Evolutionary conservation across 2,113 vertebrate genomes (phyloP), one percentile per base, ranked within the genome.

Genomic region (Takifugu flavidus): DNA sequence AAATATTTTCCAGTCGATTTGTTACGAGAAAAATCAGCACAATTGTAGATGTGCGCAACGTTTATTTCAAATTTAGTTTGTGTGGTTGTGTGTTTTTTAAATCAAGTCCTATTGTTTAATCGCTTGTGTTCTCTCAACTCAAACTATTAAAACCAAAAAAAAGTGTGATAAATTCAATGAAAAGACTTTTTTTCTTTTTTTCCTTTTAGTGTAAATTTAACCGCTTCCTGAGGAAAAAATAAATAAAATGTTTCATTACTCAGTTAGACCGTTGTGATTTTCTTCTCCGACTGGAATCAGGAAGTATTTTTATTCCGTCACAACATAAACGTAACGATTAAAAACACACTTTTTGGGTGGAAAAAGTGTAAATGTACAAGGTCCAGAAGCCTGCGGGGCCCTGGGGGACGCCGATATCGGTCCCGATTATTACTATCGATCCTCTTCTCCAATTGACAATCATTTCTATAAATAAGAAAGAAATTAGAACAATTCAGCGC

Each of bases 131-230:
- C 79, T 82, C 77, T 80, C 83, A 83, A 20, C 53, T 69, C 31
- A 31, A 59, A 70, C 52, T 49, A 60, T 73, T 51, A 34, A 75
- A 72, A 71, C 75, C 77, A 70, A 77, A 82, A 78, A 75, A 59
- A 53, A 61, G 54, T 39, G 39, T 56, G 43, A 61, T 43, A 57
- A 44, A 53, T 67, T 66, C 62, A 79, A 85, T 62, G 53, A 20
- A 59, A 15, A 31, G 45, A 51, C 34, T 56, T n/a, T n/a, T n/a
- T n/a, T n/a, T 1, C 46, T 75, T 1, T 70, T 76, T 70, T 80
- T 85, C 49, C 56, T 79, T 87, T 29, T 29, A 29, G 77, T 90
- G 77, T 89, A 68, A 62, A 71, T 74, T 88, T 81, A 72, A 69
- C 75, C 59, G 67, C 79, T 85, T 68, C 62, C 51, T 75, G 70